Base-by-base conservation (phyloP, 2,113 vertebrate genomes). In the Mola mola region DNA sequence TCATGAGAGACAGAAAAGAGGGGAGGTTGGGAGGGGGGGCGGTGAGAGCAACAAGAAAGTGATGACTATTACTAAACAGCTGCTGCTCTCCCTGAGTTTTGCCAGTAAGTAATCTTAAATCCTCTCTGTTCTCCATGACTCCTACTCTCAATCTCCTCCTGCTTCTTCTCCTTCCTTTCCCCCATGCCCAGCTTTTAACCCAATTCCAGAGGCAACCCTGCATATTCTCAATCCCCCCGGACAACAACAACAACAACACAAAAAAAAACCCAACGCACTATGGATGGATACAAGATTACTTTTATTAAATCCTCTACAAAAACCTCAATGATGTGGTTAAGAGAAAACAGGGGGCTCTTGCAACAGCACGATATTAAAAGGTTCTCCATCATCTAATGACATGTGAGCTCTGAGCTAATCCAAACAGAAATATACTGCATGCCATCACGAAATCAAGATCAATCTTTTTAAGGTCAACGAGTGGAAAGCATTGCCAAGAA, bases 11-110 rank as follows among this genome's bases (percentile, higher is more conserved):
- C 25, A 19, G 47, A 6, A 28, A 8, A 52, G 13, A 20, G 31
- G 33, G 31, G 6, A 31, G 28, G 9, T 50, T 52, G 13, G 38
- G 55, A 11, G 25, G 20, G 8, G 46, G 11, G 41, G 16, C 3
- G 40, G 11, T 12, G 19, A 10, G 5, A 6, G 8, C 10, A 11
- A 33, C 31, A 28, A 13, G 59, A 62, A 61, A 55, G 53, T 61
- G 26, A 71, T 87, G 78, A 83, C 77, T 79, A 84, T 82, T 47
- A 25, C 51, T 46, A 72, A 85, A 79, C 86, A 88, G 86, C 86
- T 89, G 85, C 78, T 68, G 61, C 48, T 41, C 15, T 53, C 66
- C 66, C 82, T 83, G 52, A 61, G 59, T 62, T 64, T 76, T 81
- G 66, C 80, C 82, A 64, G 82, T 87, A 82, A 83, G 73, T 66